Evolutionary conservation across 1,140 invertebrate species (phyloP).

Genomic region (Adoxophyes honmai): DNA sequence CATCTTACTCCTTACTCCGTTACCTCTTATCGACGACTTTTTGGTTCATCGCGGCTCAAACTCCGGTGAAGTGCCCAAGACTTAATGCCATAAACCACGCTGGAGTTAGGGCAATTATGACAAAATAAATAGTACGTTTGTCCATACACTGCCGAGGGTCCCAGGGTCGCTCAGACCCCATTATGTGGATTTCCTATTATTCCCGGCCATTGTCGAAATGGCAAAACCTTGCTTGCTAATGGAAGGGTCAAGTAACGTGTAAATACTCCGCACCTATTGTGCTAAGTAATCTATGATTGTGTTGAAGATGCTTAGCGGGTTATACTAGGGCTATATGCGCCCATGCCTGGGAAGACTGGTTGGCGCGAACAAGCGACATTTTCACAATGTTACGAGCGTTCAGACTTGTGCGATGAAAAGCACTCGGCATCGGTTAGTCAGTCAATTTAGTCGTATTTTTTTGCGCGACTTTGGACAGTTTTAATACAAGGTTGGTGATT

Average conservation of each 20-base stretch:
- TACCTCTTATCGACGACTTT: too few relatives aligned
- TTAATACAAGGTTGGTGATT: too few relatives aligned
- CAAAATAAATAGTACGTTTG: slow-evolving; percentile 14
- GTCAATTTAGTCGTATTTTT: too few relatives aligned
- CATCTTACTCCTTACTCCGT: too few relatives aligned
- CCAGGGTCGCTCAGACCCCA: not conserved
- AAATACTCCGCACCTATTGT: slow-evolving; percentile 11
- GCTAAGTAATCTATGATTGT: slow-evolving; percentile 7
- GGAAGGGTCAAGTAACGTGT: slow-evolving; percentile 10
- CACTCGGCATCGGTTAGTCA: too few relatives aligned
- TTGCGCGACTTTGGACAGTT: too few relatives aligned
- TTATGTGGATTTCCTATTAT: slow-evolving; percentile 6
- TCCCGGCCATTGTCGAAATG: slow-evolving; percentile 8
- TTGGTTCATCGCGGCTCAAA: not conserved
- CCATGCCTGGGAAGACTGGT: too few relatives aligned
- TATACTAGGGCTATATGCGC: not conserved
- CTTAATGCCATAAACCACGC: not conserved
- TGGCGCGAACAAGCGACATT: too few relatives aligned
- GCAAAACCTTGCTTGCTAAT: slow-evolving; percentile 10
- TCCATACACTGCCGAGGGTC: not conserved
- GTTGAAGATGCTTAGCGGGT: not conserved
- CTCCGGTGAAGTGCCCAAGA: not conserved
- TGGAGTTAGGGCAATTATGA: slow-evolving; percentile 2
- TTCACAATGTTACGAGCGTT: too few relatives aligned
- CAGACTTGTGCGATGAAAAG: too few relatives aligned